Evolutionary conservation across 1,140 invertebrate genomes (phyloP), one percentile per base, ranked within the genome.

Genomic region (Notospermus geniculatus): DNA sequence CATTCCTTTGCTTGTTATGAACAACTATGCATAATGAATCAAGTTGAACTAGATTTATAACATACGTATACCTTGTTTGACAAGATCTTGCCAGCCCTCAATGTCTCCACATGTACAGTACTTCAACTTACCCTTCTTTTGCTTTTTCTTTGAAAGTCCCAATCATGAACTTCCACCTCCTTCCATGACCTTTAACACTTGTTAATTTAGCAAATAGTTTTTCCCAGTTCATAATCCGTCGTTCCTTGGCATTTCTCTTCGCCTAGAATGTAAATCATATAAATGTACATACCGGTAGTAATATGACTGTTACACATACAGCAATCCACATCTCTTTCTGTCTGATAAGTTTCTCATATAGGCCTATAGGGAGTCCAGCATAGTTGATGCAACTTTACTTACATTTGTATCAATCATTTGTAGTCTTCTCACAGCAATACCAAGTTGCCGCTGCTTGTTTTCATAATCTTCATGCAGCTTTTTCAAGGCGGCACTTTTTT

Each of bases 151-250:
- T 80, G 55, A 82, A 78, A 29, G 71, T 71, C 56, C 78, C 72
- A 39, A 80, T 79, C n/a, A 75, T 68, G 62, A 80, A 82, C 57
- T 80, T 82, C 80, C 80, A 82, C 28, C 78, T 58, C 17, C 78
- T 63, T 1, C 78, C 78, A 68, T 80, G 78, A 43, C 77, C 76
- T 70, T 75, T 77, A 45, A 72, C 68, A 54, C 69, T 73, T 56
- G 74, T 78, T 36, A 80, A 56, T 57, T 76, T 77, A 23, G 76
- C 64, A 66, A 78, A 82, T 4, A 82, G 62, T 57, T 79, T 79
- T 63, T 82, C 79, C 80, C 79, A 82, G 62, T 80, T 82, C 72
- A 79, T 74, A 15, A 80, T 67, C 50, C 74, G 63, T 60, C 75
- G 77, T 61, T 80, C 77, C 63, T 66, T 69, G 17, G 72, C 75